Base-by-base conservation (phyloP, 2,888 invertebrate genomes). In the Drosophila fulvimacula region DNA sequence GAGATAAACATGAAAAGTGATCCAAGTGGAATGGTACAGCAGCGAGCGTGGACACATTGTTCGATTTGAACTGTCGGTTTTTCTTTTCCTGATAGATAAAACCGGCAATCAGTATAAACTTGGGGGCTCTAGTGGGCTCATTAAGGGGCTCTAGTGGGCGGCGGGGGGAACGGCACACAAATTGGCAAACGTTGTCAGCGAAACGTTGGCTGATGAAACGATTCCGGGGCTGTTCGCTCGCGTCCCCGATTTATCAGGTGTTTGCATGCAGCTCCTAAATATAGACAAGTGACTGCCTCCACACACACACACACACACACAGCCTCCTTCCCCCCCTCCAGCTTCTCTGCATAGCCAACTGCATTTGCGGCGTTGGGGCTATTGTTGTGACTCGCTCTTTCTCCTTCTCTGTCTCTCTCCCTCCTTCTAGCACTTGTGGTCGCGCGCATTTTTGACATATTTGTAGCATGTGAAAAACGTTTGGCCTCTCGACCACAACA, bases 221-320 rank as follows among this genome's bases (percentile, higher is more conserved):
- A 76, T 74, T 74, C 77, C 77, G 76, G 48, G 53, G 56, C 32
- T 67, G 60, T 39, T 41, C 34, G 59, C 21, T 59, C 32, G 89
- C 88, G 90, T 90, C 88, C 90, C 82, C 90, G 88, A 82, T 90
- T 89, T 85, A 88, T 90, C 90, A 90, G 90, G 90, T 90, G 90
- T 90, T 90, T 89, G 89, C 82, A 81, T 88, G 75, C 67, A 80
- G 88, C 88, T 76, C 76, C 80, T 90, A 88, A 82, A 85, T 83
- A 81, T 87, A 87, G 73, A 55, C 49, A 62, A 52, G 41, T 75
- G 77, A 68, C 63, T 72, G 72, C 24, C 41, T 15, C 41, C 34
- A 34, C 56, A 39, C 32, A n/a, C 30, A 21, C 30, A 36, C 42
- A 15, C 21, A 2, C 2, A 6, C 17, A n/a, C n/a, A 15, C 48